Evolutionary conservation across 2,888 invertebrate genomes (phyloP).

Genomic region (Trachelus troglodyta): DNA sequence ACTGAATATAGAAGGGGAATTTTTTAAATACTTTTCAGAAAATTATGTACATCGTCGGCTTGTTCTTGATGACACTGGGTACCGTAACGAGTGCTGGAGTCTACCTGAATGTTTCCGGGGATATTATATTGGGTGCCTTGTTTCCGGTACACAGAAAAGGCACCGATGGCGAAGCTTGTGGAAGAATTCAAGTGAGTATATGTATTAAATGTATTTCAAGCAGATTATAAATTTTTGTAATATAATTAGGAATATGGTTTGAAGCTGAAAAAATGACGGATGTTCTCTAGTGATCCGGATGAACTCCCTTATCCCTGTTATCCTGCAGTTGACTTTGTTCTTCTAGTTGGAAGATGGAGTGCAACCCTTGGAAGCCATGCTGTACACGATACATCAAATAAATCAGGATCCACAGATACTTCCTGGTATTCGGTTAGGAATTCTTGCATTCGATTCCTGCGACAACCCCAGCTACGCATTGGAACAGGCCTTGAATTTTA

Average conservation of each 20-base stretch:
- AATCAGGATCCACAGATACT: constrained; percentile 65
- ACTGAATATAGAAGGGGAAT: background rate
- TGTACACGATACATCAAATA: constrained; percentile 68
- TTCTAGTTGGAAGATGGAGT: constrained; percentile 68
- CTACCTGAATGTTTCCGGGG: constrained; percentile 60
- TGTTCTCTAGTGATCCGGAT: too few species aligned
- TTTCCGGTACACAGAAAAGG: constrained; percentile 68
- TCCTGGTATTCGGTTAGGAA: constrained; percentile 68
- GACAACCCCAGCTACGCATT: constrained; percentile 68
- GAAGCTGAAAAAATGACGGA: background rate
- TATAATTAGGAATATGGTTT: background rate
- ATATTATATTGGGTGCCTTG: constrained; percentile 68
- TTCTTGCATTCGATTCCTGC: constrained; percentile 69
- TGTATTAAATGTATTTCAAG: background rate
- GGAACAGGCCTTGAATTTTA: constrained; percentile 68
- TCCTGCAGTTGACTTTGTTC: background rate
- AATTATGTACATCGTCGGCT: constrained; percentile 24
- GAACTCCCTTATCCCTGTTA: background rate
- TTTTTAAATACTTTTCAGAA: background rate
- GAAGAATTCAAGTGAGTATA: constrained; percentile 52
- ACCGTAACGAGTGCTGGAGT: constrained; percentile 30
- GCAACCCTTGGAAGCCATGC: constrained; percentile 69
- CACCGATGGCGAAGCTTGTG: constrained; percentile 46
- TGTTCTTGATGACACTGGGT: constrained; percentile 27
- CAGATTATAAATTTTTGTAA: background rate